phyloP scores from a whole-genome alignment of 2,888 invertebrate genomes.

The Carcina quercana region DNA sequence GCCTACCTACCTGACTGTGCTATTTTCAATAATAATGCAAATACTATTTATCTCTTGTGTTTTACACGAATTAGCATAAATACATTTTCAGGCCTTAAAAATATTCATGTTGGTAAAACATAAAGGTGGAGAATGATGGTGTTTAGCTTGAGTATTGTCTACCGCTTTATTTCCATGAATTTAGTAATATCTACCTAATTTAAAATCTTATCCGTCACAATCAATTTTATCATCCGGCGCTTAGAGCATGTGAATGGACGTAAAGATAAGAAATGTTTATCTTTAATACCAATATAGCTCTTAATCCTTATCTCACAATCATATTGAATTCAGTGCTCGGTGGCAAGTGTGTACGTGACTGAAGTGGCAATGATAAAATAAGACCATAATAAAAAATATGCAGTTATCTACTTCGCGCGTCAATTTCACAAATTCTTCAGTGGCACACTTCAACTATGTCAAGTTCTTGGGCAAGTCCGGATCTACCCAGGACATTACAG shows the following conservation, averaged over 20 bases:
- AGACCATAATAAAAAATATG: conserved; percentile 31
- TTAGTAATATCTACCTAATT: too few relatives aligned
- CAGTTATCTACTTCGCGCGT: conserved; percentile 54
- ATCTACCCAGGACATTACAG: conserved; percentile 43
- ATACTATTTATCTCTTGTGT: too few relatives aligned
- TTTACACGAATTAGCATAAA: too few relatives aligned
- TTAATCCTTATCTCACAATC: conserved; percentile 47
- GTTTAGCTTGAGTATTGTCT: too few relatives aligned
- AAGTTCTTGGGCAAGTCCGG: conserved; percentile 51
- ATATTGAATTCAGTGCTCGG: conserved; percentile 32
- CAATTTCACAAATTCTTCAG: conserved; percentile 51
- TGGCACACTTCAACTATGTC: conserved; percentile 58
- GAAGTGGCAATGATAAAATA: conserved; percentile 8
- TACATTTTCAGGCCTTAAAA: too few relatives aligned
- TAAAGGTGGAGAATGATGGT: too few relatives aligned
- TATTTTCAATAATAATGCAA: too few relatives aligned
- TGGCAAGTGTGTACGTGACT: conserved; percentile 38
- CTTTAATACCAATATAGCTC: conserved; percentile 42
- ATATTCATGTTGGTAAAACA: too few relatives aligned
- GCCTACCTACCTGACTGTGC: too few relatives aligned
- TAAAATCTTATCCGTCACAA: background rate
- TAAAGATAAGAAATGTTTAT: conserved; percentile 26
- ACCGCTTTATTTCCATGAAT: too few relatives aligned
- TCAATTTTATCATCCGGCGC: conserved; percentile 34
- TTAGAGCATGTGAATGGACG: conserved; percentile 38